Conservation (phyloP, 2,797 vertebrate genomes). For the Neostethus bicornis region DNA sequence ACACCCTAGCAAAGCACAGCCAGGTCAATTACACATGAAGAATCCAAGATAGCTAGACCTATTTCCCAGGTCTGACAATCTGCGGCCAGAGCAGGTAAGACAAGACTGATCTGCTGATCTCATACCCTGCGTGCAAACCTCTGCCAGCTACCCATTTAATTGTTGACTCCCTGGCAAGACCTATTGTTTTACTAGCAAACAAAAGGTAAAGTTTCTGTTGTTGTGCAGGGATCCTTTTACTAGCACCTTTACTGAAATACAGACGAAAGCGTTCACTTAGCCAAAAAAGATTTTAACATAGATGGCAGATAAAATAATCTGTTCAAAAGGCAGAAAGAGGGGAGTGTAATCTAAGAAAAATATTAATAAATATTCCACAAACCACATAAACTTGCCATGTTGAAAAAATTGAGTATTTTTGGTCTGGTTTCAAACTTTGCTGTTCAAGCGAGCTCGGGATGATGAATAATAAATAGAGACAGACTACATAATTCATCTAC, state of each 20-base stretch:
- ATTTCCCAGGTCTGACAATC: constrained; percentile 41
- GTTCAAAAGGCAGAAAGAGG: background rate
- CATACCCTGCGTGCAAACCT: constrained; percentile 17
- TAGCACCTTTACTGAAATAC: background rate
- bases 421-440: constrained; percentile 54
- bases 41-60: constrained; percentile 16
- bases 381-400: constrained; percentile 9
- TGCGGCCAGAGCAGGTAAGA: constrained; percentile 46
- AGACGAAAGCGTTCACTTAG: background rate
- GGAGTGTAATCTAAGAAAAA: background rate
- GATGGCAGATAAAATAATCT: constrained; percentile 3
- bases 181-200: constrained; percentile 9
- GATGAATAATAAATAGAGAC: constrained; percentile 76
- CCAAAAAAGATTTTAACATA: constrained; percentile 4
- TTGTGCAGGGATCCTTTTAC: background rate
- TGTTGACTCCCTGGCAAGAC: constrained; percentile 25
- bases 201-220: background rate
- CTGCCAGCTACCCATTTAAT: constrained; percentile 25
- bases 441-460: constrained; percentile 57
- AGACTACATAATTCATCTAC: constrained; percentile 79
- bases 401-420: constrained; percentile 21
- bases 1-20: constrained; percentile 34
- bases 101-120: constrained; percentile 41
- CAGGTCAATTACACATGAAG: constrained; percentile 57
- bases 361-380: constrained; percentile 7